phyloP scores from a whole-genome alignment of 2,797 vertebrate species.

The Squalus acanthias region DNA sequence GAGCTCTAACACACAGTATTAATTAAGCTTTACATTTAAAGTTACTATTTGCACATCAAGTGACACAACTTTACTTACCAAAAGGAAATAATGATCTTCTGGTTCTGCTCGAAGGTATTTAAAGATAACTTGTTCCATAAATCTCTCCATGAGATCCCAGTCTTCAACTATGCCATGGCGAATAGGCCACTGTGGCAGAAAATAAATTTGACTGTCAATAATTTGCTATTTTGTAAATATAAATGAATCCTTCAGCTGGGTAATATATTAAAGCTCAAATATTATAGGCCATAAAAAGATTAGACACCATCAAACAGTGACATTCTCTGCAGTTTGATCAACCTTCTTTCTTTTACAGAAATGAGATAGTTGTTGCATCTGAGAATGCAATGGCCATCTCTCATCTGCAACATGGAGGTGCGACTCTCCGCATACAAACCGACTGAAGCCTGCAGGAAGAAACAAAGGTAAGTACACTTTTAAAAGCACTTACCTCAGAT shows the following conservation, averaged over 20 bases:
- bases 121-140: conserved; percentile 98
- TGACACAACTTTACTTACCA: conserved; percentile 64
- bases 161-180: conserved; percentile 95
- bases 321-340: too few relatives aligned
- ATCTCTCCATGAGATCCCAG: conserved; percentile 96
- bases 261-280: not conserved
- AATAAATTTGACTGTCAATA: conserved; percentile 14
- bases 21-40: not conserved
- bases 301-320: not conserved
- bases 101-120: conserved; percentile 96
- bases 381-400: too few relatives aligned
- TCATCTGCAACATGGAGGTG: too few relatives aligned
- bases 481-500: too few relatives aligned
- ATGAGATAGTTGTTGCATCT: too few relatives aligned
- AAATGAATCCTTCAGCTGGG: not conserved
- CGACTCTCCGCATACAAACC: too few relatives aligned
- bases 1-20: not conserved
- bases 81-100: conserved; percentile 92
- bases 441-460: too few relatives aligned
- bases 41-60: not conserved
- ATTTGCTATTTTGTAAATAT: not conserved
- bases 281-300: not conserved
- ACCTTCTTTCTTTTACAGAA: too few relatives aligned
- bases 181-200: conserved; percentile 80
- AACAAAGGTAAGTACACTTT: too few relatives aligned